A percentile compares a stretch with the other conserved stretches of the same genome.
These are phyloP conservation scores for Chaetodon trifascialis DNA, from an alignment of 2,113 vertebrate species.

Conservation along the genomic window DNA sequence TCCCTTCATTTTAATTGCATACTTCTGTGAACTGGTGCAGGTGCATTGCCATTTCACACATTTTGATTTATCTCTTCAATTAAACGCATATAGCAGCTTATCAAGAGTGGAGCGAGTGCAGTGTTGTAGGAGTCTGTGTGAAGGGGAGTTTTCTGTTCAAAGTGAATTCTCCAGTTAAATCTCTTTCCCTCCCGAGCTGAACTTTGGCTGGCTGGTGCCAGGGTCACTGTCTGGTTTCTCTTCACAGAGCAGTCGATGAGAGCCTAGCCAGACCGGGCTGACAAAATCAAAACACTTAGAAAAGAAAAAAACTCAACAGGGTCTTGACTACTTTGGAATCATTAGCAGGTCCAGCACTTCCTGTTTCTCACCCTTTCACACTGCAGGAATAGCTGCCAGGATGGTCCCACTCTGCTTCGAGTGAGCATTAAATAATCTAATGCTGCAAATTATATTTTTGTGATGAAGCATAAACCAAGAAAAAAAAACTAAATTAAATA, in stretches of 20 bases:
- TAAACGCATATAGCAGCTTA: neutral
- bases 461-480: neutral
- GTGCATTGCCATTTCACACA: neutral
- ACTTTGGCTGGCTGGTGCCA: neutral
- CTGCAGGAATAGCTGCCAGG: neutral
- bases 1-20: constrained; percentile 12
- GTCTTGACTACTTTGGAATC: too few species aligned
- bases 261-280: neutral
- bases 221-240: neutral
- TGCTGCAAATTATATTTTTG: too few species aligned
- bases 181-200: neutral
- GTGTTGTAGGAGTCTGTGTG: too few species aligned
- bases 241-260: neutral
- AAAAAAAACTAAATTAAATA: too few species aligned
- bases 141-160: neutral
- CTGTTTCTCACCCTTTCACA: neutral
- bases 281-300: neutral
- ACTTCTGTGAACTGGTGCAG: constrained; percentile 13
- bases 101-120: neutral
- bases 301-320: too few species aligned
- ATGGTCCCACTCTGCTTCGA: neutral
- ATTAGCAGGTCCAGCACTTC: neutral
- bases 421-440: neutral
- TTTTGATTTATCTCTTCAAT: constrained; percentile 42
- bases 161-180: neutral